Conservation (phyloP, 2,888 invertebrate genomes). For the Synergus japonicus region DNA sequence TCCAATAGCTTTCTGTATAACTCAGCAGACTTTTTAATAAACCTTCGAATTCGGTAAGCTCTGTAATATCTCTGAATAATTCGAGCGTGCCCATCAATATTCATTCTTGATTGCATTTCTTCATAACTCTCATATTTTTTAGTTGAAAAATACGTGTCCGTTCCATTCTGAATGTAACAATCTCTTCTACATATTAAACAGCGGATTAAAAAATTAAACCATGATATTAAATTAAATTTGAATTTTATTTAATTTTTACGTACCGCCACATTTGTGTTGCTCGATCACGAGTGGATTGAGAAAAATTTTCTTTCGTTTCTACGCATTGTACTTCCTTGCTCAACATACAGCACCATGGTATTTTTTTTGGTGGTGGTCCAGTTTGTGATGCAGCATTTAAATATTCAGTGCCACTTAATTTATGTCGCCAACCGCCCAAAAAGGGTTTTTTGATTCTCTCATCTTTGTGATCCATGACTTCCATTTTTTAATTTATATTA, state of each 20-base stretch:
- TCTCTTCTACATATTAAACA: constrained; percentile 72
- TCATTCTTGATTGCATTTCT: constrained; percentile 80
- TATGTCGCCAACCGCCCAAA: constrained; percentile 89
- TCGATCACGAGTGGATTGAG: constrained; percentile 79
- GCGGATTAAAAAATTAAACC: not conserved
- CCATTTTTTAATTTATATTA: constrained; percentile 3
- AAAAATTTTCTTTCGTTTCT: constrained; percentile 78
- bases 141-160: constrained; percentile 82
- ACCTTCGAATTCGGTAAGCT: constrained; percentile 80
- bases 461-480: not conserved
- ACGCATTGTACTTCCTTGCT: constrained; percentile 85
- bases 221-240: not conserved
- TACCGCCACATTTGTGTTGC: constrained; percentile 82
- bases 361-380: constrained; percentile 80
- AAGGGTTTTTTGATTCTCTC: constrained; percentile 84
- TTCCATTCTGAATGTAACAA: constrained; percentile 81
- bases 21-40: constrained; percentile 78
- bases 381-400: constrained; percentile 93
- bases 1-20: constrained; percentile 79
- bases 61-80: constrained; percentile 84
- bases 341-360: constrained; percentile 78
- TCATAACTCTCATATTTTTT: constrained; percentile 84
- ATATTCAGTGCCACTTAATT: constrained; percentile 84
- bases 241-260: constrained; percentile 34
- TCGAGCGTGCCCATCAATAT: constrained; percentile 78